Evolutionary conservation across 2,888 invertebrate species (phyloP), one percentile per base, ranked within the genome.

Genomic region (Stegophylla sp.): DNA sequence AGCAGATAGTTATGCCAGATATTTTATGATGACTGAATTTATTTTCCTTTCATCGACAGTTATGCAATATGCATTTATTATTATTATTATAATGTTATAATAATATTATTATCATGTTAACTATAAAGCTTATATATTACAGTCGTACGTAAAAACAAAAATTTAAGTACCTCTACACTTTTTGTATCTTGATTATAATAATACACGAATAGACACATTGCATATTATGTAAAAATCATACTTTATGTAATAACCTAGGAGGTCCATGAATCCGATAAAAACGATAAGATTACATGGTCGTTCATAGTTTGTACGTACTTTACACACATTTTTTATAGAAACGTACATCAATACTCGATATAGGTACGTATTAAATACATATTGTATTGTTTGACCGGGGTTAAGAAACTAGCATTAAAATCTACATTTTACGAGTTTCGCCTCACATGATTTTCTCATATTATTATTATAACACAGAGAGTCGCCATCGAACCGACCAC

Each of bases 401-500:
- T 72, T 51, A 43, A 51, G 20, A 26, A 13, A 53, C 45, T 28
- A n/a, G 43, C 56, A 73, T 56, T 73, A 56, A 81, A 74, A 74
- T 81, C 56, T 73, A 81, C 51, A 66, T 66, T 72, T 74, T 81
- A 56, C 64, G 61, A 56, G 72, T 64, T 73, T 81, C 26, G 43
- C 45, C 43, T 63, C 61, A 3, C 63, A 2, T 56, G 48, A 74
- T 64, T 66, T 73, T 34, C 64, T 45, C n/a, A 13, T 61, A 45
- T 28, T n/a, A 63, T 48, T 67, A 15, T 4, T n/a, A n/a, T n/a
- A n/a, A n/a, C 26, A 20, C 28, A 45, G 61, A 34, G 17, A 71
- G 51, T 64, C 28, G 56, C 64, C 61, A 72, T 63, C 79, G n/a
- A 72, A 20, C 26, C 41, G 51, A 81, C 51, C 28, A 64, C 63